Percentiles rank a stretch among this genome's conserved stretches.
These are phyloP conservation scores for Holotrichia oblita DNA, from an alignment of 1,140 invertebrate genomes.

Conservation along the genomic window DNA sequence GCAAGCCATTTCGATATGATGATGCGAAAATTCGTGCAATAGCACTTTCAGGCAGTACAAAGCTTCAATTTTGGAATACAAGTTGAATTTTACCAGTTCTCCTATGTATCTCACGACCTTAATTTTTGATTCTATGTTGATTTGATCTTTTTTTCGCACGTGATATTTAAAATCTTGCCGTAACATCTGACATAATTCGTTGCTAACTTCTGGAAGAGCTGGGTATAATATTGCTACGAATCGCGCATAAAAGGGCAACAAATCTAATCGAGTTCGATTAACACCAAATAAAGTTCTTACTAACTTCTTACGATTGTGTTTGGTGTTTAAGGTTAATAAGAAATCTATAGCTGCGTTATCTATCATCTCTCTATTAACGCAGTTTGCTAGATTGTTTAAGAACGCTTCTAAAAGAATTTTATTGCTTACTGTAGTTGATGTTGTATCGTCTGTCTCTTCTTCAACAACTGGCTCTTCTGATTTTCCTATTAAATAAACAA, in stretches of 20 bases:
- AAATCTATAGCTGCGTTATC: conserved; percentile 97
- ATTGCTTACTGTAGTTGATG: conserved; percentile 57
- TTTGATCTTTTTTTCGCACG: conserved; percentile 96
- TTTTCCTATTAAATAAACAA: conserved; percentile 49
- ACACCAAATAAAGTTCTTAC: conserved; percentile 85
- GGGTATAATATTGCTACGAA: conserved; percentile 93
- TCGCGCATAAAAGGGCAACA: conserved; percentile 95
- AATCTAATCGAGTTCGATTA: conserved; percentile 87
- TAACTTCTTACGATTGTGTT: conserved; percentile 92
- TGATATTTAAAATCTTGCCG: conserved; percentile 96
- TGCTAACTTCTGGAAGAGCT: conserved; percentile 86
- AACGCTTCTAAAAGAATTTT: conserved; percentile 81
- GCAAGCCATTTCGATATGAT: conserved; percentile 99
- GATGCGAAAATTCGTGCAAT: conserved; percentile 95
- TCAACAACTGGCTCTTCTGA: conserved; percentile 54
- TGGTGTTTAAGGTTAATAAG: conserved; percentile 92
- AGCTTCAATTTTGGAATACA: conserved; percentile 95
- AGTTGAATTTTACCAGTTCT: conserved; percentile 94
- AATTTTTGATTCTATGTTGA: conserved; percentile 98
- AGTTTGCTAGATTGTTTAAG: conserved; percentile 88
- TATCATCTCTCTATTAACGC: conserved; percentile 95
- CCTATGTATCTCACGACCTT: conserved; percentile 97
- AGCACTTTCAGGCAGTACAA: conserved; percentile 93
- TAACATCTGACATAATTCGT: conserved; percentile 86
- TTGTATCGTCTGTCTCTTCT: conserved; percentile 58